Conservation (phyloP, 2,113 vertebrate species). For the Rhynchopsitta pachyrhyncha region DNA sequence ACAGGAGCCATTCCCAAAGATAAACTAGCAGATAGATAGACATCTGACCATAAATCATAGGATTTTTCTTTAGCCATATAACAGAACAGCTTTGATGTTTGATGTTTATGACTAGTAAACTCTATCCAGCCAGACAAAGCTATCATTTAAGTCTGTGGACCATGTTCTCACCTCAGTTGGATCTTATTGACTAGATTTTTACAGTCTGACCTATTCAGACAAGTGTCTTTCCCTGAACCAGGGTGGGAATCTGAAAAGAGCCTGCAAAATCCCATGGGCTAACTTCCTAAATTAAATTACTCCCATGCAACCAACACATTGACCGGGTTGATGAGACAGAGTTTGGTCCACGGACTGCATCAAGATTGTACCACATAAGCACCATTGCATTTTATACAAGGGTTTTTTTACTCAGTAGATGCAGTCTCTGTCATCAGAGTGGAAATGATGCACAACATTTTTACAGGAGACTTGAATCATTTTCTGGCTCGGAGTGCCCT, state of each 20-base stretch:
- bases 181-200: neutral
- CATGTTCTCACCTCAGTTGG: neutral
- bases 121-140: neutral
- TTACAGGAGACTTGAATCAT: neutral
- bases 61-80: neutral
- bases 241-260: neutral
- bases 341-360: neutral
- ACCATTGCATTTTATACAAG: neutral
- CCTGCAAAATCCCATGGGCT: neutral
- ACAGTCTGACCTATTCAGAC: neutral
- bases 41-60: neutral
- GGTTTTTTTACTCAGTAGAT: neutral
- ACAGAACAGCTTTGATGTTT: neutral
- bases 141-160: neutral
- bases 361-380: neutral
- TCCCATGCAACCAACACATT: fast-evolving
- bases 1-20: conserved; percentile 5
- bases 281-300: neutral
- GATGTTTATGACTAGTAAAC: neutral
- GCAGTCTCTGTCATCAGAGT: neutral
- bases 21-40: neutral
- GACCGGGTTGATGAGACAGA: neutral
- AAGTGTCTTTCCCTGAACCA: fast-evolving
- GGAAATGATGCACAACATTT: fast-evolving
- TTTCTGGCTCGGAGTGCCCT: neutral